Conservation (phyloP, 1,140 invertebrate species). For the Polypedilum vanderplanki region DNA sequence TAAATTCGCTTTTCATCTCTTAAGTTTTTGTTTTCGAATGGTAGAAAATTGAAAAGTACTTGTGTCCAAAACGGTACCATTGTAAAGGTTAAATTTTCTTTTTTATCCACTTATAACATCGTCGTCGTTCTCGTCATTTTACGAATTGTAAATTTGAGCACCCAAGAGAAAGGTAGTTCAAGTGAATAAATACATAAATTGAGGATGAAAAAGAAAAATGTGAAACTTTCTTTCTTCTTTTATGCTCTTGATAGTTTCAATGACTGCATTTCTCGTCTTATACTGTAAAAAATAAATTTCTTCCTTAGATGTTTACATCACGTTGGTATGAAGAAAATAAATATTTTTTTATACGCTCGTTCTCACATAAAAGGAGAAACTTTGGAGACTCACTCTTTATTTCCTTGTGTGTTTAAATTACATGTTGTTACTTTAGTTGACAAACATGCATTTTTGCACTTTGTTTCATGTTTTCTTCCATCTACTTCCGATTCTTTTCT, state of each 20-base stretch:
- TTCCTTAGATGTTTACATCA: slow-evolving; percentile 11
- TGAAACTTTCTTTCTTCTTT: neutral
- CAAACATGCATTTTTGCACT: slow-evolving; percentile 17
- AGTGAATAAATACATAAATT: slow-evolving; percentile 20
- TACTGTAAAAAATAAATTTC: neutral
- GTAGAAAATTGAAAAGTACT: slow-evolving; percentile 3
- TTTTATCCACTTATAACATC: neutral
- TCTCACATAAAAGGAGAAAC: neutral
- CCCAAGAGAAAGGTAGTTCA: neutral
- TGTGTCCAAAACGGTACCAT: neutral
- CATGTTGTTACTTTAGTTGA: slow-evolving; percentile 13
- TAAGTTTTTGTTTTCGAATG: too few relatives aligned
- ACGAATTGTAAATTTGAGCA: too few relatives aligned
- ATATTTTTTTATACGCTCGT: slow-evolving; percentile 6
- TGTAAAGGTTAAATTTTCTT: slow-evolving; percentile 1
- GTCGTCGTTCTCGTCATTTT: too few relatives aligned
- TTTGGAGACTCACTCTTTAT: too few relatives aligned
- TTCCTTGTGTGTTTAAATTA: neutral
- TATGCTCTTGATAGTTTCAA: neutral
- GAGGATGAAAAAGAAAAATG: neutral
- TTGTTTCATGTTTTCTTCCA: slow-evolving; percentile 13
- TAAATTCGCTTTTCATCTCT: too few relatives aligned
- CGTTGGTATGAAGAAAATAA: slow-evolving; percentile 1
- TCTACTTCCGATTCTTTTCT: neutral
- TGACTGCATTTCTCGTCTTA: neutral